A percentile compares a stretch with the other conserved stretches of the same genome.
phyloP scores from a whole-genome alignment of 2,888 invertebrate genomes.

The Lasioglossum vierecki region DNA sequence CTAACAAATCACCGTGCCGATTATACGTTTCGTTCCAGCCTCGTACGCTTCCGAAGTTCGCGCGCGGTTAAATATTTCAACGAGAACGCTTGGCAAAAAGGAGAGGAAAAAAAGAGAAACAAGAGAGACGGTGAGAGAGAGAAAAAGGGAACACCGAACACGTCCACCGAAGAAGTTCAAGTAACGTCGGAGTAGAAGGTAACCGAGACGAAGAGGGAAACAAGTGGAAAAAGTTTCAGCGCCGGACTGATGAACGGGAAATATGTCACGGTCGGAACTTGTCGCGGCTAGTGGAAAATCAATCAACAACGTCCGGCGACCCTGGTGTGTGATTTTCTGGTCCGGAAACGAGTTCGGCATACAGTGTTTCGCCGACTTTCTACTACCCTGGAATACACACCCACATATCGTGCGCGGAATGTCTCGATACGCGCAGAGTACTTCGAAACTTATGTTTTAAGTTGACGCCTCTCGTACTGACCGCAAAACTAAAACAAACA shows the following conservation, averaged over 20 bases:
- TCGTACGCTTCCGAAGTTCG: slow-evolving; percentile 59
- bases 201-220: slow-evolving; percentile 49
- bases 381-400: background rate
- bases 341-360: slow-evolving; percentile 6
- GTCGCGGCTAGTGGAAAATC: slow-evolving; percentile 59
- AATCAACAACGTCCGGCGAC: slow-evolving; percentile 53
- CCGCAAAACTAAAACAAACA: background rate
- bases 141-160: background rate
- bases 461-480: background rate
- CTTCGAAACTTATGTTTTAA: background rate
- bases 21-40: slow-evolving; percentile 45
- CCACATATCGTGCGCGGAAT: background rate
- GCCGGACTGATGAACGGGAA: slow-evolving; percentile 69
- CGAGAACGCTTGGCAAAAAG: slow-evolving; percentile 35
- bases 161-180: slow-evolving; percentile 63
- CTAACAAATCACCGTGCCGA: slow-evolving; percentile 62
- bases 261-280: slow-evolving; percentile 68
- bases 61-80: slow-evolving; percentile 70
- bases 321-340: slow-evolving; percentile 15
- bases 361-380: background rate
- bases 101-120: slow-evolving; percentile 13
- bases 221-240: slow-evolving; percentile 72
- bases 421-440: background rate
- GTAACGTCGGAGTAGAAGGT: slow-evolving; percentile 57
- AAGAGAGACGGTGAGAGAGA: background rate